Evolutionary conservation across 2,797 vertebrate genomes (phyloP).

Genomic region (Acropternis orthonyx): DNA sequence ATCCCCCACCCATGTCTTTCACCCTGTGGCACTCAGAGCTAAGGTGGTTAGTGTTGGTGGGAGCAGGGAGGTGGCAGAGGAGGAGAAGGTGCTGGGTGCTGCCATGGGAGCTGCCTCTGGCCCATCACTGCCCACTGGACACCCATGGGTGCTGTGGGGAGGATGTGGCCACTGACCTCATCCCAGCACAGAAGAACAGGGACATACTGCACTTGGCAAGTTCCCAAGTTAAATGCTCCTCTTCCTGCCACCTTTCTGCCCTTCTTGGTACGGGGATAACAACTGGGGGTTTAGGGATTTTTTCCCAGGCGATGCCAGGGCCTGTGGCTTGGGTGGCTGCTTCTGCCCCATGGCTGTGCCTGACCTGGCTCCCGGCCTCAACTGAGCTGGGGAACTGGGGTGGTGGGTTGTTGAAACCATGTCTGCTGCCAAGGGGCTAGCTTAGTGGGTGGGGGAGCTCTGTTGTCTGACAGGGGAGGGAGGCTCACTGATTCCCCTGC

Average conservation of each 20-base stretch:
- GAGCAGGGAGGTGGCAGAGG: background rate
- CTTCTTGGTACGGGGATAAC: background rate
- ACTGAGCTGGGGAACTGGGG: rapidly evolving
- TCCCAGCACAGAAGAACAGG: background rate
- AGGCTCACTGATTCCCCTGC: too few species aligned
- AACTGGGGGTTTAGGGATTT: background rate
- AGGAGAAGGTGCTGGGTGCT: background rate
- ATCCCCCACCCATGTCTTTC: background rate
- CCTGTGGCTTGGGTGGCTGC: background rate
- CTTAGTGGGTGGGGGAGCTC: background rate
- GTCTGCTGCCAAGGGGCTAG: background rate
- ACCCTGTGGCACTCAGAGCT: background rate
- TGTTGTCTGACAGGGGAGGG: background rate
- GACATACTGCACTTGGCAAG: rapidly evolving
- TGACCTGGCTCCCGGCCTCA: rapidly evolving
- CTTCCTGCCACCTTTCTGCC: background rate
- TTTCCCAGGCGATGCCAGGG: background rate
- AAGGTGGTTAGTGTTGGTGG: background rate
- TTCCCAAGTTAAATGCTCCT: background rate
- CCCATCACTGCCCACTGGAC: rapidly evolving
- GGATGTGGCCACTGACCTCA: background rate
- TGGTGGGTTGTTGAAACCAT: background rate
- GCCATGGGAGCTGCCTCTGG: background rate
- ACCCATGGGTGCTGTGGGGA: background rate
- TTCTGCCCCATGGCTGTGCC: background rate